phyloP scores from a whole-genome alignment of 2,797 vertebrate species.

The Characodon lateralis region DNA sequence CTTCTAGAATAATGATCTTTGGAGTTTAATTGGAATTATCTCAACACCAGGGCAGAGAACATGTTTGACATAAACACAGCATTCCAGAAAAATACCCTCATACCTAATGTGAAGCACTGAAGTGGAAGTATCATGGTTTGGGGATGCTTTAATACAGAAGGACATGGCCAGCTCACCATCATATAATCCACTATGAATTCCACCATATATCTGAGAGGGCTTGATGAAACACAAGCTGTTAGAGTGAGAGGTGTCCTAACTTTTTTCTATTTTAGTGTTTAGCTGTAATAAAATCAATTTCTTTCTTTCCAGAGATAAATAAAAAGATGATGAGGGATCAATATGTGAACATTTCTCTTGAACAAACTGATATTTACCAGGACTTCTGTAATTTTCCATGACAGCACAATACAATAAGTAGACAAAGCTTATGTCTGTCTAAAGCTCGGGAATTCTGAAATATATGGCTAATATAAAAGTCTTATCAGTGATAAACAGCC shows the following conservation, averaged over 20 bases:
- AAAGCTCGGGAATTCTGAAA: background rate
- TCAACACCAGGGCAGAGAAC: background rate
- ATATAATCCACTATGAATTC: no score
- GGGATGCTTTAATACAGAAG: background rate
- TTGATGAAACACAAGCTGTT: background rate
- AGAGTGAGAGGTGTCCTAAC: background rate
- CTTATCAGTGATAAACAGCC: background rate
- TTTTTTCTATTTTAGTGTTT: background rate
- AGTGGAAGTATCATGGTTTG: background rate
- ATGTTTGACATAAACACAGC: background rate
- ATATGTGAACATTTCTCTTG: background rate
- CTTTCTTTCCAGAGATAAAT: background rate
- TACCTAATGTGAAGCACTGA: background rate
- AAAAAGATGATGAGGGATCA: background rate
- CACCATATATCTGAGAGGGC: no score
- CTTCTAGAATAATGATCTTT: background rate
- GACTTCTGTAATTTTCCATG: background rate
- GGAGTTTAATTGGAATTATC: no score
- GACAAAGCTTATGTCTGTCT: background rate
- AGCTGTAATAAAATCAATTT: background rate
- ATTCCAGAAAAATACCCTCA: background rate
- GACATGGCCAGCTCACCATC: no score
- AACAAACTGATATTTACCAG: background rate
- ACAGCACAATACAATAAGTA: background rate
- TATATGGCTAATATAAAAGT: background rate